These are phyloP conservation scores for Electrophaes corylata DNA, from an alignment of 2,888 invertebrate species.

Conservation along the genomic window DNA sequence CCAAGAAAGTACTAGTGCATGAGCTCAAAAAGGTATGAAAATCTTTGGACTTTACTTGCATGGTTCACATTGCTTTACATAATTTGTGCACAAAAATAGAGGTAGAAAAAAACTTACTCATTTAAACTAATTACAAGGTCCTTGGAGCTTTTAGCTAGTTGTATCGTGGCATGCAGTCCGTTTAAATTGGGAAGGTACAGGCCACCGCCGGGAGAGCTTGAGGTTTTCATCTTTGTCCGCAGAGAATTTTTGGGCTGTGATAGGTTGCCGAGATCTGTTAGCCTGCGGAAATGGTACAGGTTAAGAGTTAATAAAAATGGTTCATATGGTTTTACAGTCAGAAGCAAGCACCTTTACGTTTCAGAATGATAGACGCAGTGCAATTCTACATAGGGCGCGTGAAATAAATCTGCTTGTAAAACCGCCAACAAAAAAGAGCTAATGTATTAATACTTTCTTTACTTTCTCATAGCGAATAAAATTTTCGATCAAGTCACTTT, in stretches of 20 bases:
- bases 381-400: too few relatives aligned
- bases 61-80: too few relatives aligned
- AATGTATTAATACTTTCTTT: too few relatives aligned
- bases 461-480: too few relatives aligned
- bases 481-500: too few relatives aligned
- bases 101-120: constrained; percentile 55
- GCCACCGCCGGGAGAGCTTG: constrained; percentile 81
- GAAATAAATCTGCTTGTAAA: too few relatives aligned
- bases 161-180: constrained; percentile 62
- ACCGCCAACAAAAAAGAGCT: too few relatives aligned
- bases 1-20: background rate
- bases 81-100: background rate
- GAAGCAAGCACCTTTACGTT: too few relatives aligned
- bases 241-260: constrained; percentile 71
- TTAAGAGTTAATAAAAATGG: too few relatives aligned
- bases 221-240: constrained; percentile 83
- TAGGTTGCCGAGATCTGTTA: constrained; percentile 91
- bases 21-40: background rate
- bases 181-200: constrained; percentile 58
- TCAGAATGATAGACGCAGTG: too few relatives aligned
- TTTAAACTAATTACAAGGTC: constrained; percentile 69
- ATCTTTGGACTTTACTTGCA: too few relatives aligned
- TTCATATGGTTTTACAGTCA: too few relatives aligned
- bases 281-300: constrained; percentile 66
- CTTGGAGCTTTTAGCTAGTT: constrained; percentile 65